Evolutionary conservation across 1,140 invertebrate genomes (phyloP).

Genomic region (Nilaparvata lugens): DNA sequence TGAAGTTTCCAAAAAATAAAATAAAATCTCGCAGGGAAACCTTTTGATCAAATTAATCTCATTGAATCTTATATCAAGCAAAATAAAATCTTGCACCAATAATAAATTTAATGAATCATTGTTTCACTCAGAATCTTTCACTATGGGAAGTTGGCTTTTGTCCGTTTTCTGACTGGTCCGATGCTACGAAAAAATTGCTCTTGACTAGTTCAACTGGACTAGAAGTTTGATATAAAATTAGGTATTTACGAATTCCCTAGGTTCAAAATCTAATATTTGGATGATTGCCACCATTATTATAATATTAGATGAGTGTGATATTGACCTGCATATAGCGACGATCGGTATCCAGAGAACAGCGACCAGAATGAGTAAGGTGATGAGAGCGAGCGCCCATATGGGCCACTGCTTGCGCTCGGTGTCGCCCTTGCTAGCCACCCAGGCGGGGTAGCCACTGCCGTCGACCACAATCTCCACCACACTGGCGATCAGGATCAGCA

Average conservation of each 20-base stretch:
- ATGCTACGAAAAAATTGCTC: too few species aligned
- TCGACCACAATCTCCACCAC: conserved; percentile 71
- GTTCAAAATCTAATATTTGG: neutral
- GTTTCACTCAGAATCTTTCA: too few species aligned
- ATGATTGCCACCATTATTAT: neutral
- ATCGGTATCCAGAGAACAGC: conserved; percentile 83
- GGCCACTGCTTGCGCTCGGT: conserved; percentile 73
- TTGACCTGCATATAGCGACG: conserved; percentile 69
- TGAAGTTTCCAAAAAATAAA: too few species aligned
- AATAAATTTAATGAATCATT: too few species aligned
- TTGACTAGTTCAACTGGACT: too few species aligned
- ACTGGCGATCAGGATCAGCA: conserved; percentile 75
- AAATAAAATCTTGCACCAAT: too few species aligned
- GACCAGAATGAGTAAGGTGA: conserved; percentile 60
- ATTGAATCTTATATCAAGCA: too few species aligned
- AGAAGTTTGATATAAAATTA: neutral
- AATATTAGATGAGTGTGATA: neutral
- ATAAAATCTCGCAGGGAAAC: too few species aligned
- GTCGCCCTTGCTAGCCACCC: conserved; percentile 62
- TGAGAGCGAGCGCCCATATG: conserved; percentile 63
- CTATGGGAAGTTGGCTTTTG: too few species aligned
- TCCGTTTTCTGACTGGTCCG: too few species aligned
- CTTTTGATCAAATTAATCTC: too few species aligned
- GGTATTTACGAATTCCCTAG: too few species aligned
- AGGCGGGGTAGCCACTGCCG: conserved; percentile 77